These are phyloP conservation scores for Sarcophaga variegata DNA, from an alignment of 2,888 invertebrate genomes.

Conservation along the genomic window DNA sequence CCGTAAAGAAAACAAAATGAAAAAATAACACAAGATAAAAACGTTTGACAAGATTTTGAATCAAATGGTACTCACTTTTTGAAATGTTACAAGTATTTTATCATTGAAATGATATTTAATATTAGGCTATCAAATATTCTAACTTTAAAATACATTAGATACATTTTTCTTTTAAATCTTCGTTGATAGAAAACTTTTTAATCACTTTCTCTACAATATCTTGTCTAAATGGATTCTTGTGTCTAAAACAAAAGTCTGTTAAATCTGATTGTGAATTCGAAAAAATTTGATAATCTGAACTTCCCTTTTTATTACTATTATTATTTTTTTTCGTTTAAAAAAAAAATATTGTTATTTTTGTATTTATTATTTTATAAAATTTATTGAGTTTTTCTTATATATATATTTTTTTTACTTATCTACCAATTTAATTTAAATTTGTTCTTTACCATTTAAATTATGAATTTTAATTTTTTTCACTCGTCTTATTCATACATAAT, in stretches of 20 bases:
- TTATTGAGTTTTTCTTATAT: neutral
- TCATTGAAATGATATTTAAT: slow-evolving; percentile 21
- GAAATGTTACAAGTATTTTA: neutral
- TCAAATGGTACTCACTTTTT: neutral
- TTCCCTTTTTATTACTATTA: slow-evolving; percentile 8
- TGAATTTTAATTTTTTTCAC: slow-evolving; percentile 5
- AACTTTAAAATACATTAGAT: too few species aligned
- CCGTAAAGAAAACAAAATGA: neutral
- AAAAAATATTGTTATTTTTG: slow-evolving; percentile 9
- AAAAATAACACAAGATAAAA: slow-evolving; percentile 13
- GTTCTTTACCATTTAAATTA: neutral
- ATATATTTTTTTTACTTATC: slow-evolving; percentile 14
- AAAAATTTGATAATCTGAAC: slow-evolving; percentile 12
- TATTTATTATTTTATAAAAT: neutral
- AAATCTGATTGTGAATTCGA: slow-evolving; percentile 29
- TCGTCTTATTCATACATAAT: neutral
- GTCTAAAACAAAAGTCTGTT: slow-evolving; percentile 38
- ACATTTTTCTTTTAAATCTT: too few species aligned
- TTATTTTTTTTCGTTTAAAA: neutral
- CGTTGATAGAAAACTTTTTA: too few species aligned
- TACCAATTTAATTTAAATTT: neutral
- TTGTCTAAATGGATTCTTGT: neutral
- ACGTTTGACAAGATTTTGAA: neutral
- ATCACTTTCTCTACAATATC: neutral
- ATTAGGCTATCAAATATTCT: too few species aligned